Conservation (phyloP, 2,113 vertebrate species). For the Crotalus tigris region DNA sequence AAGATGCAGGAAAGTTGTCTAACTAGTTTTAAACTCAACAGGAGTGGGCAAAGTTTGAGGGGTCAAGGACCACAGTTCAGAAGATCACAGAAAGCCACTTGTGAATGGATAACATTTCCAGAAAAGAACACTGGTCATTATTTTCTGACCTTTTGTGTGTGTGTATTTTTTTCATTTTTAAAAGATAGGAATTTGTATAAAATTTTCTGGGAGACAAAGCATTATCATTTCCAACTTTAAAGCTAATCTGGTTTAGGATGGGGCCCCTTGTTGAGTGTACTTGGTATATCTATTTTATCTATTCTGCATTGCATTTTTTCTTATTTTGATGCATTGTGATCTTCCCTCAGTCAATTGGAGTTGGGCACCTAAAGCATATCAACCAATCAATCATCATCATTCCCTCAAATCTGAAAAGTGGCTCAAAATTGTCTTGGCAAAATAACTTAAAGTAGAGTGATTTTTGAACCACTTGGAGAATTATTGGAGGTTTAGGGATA, state of each 20-base stretch:
- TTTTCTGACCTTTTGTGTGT: neutral
- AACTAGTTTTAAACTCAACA: too few relatives aligned
- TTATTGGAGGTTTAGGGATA: neutral
- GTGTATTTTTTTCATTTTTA: neutral
- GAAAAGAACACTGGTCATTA: too few relatives aligned
- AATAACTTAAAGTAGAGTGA: neutral
- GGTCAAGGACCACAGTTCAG: too few relatives aligned
- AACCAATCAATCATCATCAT: neutral
- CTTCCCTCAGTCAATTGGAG: neutral
- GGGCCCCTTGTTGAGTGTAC: neutral
- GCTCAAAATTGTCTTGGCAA: neutral
- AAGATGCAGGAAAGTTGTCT: too few relatives aligned
- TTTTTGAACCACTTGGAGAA: neutral
- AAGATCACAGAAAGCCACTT: too few relatives aligned
- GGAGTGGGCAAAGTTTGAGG: too few relatives aligned
- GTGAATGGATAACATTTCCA: too few relatives aligned
- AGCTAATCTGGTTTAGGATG: neutral
- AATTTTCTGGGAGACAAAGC: neutral
- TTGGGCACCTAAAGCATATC: neutral
- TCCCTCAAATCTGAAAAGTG: neutral
- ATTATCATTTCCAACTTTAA: neutral
- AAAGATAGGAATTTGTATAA: neutral
- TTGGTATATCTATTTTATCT: neutral
- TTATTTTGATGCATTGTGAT: neutral
- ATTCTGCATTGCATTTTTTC: neutral